Conservation (phyloP, 2,888 invertebrate species). For the Ophioninae sp. region DNA sequence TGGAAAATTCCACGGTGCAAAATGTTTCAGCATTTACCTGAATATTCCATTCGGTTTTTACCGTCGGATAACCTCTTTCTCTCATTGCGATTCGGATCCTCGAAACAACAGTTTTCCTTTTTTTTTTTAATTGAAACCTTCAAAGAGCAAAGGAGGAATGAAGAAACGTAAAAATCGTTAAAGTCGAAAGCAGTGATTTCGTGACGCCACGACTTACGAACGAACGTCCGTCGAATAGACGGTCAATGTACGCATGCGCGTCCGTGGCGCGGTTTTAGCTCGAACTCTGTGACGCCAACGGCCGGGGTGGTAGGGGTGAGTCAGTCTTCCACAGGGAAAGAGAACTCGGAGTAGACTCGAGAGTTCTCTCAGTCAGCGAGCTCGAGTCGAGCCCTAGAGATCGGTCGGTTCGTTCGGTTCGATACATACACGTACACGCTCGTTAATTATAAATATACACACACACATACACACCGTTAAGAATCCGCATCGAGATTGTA, state of each 20-base stretch:
- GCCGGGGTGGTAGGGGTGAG: constrained; percentile 53
- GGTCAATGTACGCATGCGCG: constrained; percentile 34
- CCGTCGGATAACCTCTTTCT: too few species aligned
- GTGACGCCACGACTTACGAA: too few species aligned
- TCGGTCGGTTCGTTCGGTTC: constrained; percentile 74
- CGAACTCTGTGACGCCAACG: constrained; percentile 21
- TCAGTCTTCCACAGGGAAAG: constrained; percentile 50
- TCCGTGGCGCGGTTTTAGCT: constrained; percentile 27
- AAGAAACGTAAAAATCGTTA: too few species aligned
- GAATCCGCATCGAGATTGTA: constrained; percentile 57
- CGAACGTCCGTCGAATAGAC: not conserved
- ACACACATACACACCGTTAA: constrained; percentile 38
- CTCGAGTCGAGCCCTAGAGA: constrained; percentile 78
- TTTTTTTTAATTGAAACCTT: too few species aligned
- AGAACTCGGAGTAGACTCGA: constrained; percentile 49
- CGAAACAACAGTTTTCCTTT: too few species aligned
- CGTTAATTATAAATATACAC: constrained; percentile 27
- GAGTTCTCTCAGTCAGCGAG: constrained; percentile 45
- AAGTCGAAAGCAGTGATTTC: too few species aligned
- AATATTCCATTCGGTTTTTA: too few species aligned
- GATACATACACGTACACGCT: constrained; percentile 12
- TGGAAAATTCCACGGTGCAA: too few species aligned
- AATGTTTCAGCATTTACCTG: too few species aligned
- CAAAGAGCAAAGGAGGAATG: too few species aligned
- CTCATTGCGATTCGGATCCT: too few species aligned